A percentile compares a stretch with the other conserved stretches of the same genome.
These are phyloP conservation scores for Mobula birostris DNA, from an alignment of 2,113 vertebrate species.

Conservation along the genomic window DNA sequence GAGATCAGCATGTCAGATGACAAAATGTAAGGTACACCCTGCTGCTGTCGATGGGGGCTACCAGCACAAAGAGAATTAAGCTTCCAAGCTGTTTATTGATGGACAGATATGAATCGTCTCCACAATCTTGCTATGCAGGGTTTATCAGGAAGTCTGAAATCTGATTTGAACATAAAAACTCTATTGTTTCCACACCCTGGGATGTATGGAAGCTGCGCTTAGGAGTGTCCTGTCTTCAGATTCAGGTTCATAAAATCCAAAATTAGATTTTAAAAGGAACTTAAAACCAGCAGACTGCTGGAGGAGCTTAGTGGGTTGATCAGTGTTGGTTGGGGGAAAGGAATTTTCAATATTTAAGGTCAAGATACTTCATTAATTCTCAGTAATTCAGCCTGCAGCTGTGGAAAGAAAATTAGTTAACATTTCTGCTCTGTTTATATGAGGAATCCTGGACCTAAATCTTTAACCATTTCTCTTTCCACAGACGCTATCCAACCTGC, in stretches of 20 bases:
- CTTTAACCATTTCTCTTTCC: too few relatives aligned
- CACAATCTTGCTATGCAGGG: not conserved
- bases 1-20: not conserved
- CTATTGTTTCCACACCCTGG: not conserved
- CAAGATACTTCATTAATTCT: too few relatives aligned
- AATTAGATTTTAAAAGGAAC: not conserved
- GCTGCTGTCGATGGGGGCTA: too few relatives aligned
- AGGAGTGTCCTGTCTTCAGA: not conserved
- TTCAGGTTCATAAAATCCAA: not conserved
- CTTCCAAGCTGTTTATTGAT: not conserved
- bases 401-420: too few relatives aligned
- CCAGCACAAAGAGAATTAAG: not conserved
- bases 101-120: slow-evolving; percentile 19
- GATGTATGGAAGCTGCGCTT: not conserved
- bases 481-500: too few relatives aligned
- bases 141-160: not conserved
- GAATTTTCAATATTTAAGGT: too few relatives aligned
- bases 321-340: too few relatives aligned
- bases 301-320: too few relatives aligned
- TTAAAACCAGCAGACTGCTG: not conserved
- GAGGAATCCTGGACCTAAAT: too few relatives aligned
- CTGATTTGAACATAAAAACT: slow-evolving; percentile 2
- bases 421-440: too few relatives aligned
- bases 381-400: too few relatives aligned
- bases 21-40: not conserved